Percentiles rank a stretch among this genome's conserved stretches.
Evolutionary conservation across 2,113 vertebrate genomes (phyloP).

Genomic region (Bufo gargarizans): DNA sequence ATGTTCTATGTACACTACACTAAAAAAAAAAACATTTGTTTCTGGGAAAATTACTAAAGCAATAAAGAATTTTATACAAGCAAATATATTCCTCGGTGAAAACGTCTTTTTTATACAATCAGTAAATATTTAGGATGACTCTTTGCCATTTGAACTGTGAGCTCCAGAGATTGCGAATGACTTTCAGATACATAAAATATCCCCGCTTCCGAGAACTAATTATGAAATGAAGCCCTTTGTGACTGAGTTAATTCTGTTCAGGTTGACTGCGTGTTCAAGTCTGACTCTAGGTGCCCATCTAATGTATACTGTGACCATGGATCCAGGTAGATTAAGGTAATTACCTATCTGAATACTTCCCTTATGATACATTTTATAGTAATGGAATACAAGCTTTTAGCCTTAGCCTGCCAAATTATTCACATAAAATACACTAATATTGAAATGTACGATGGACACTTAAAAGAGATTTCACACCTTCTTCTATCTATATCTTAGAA

Average conservation of each 20-base stretch:
- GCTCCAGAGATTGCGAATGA: constrained; percentile 69
- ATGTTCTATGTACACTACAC: background rate
- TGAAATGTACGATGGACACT: constrained; percentile 59
- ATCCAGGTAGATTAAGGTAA: constrained; percentile 71
- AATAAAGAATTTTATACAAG: background rate
- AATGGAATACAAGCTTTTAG: constrained; percentile 68
- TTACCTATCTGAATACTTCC: constrained; percentile 69
- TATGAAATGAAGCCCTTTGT: constrained; percentile 70
- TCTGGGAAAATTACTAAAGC: background rate
- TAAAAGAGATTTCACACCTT: constrained; percentile 13
- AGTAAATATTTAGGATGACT: constrained; percentile 35
- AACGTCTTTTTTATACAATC: background rate
- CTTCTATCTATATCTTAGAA: background rate
- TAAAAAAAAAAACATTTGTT: background rate
- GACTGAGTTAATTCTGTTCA: constrained; percentile 74
- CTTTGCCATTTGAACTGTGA: constrained; percentile 59
- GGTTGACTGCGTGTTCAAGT: constrained; percentile 77
- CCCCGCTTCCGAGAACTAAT: constrained; percentile 74
- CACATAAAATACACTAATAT: constrained; percentile 57
- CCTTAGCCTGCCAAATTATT: constrained; percentile 58
- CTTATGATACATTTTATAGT: constrained; percentile 65
- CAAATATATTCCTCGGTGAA: background rate
- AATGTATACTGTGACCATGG: constrained; percentile 67
- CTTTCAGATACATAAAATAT: constrained; percentile 72
- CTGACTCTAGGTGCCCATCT: constrained; percentile 73